Percentiles rank a stretch among this genome's conserved stretches.
Evolutionary conservation across 2,888 invertebrate genomes (phyloP).

Genomic region (Tenthredo livida): DNA sequence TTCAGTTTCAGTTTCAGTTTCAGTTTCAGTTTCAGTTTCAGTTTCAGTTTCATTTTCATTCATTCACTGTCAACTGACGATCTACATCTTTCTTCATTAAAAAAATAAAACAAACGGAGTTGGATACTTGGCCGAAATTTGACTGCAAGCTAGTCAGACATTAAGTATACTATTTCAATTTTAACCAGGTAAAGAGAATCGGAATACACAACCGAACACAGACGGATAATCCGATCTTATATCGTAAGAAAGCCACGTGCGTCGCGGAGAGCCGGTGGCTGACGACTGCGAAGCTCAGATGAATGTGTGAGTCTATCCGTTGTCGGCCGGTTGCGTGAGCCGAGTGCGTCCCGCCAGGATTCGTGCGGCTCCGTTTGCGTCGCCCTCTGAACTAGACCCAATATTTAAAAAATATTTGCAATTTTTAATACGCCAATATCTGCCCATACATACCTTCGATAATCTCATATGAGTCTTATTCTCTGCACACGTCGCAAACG

Average conservation of each 20-base stretch:
- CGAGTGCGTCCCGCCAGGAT: constrained; percentile 36
- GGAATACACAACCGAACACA: constrained; percentile 8
- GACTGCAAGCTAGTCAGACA: background rate
- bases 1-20: background rate
- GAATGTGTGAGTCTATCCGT: constrained; percentile 37
- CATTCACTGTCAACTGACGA: constrained; percentile 20
- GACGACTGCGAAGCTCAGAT: constrained; percentile 44
- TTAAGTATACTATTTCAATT: background rate
- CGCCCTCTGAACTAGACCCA: background rate
- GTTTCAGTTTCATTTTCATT: background rate
- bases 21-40: background rate
- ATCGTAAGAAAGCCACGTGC: constrained; percentile 32
- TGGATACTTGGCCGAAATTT: background rate
- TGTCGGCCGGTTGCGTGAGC: constrained; percentile 42
- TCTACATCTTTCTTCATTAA: background rate
- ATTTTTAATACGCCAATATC: background rate
- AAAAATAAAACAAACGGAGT: background rate
- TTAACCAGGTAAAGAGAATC: background rate
- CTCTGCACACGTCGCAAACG: background rate
- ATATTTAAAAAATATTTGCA: background rate
- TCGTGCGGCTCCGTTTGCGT: constrained; percentile 38
- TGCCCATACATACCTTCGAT: background rate
- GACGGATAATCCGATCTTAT: constrained; percentile 6
- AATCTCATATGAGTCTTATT: background rate
- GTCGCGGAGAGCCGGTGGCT: constrained; percentile 46